A percentile compares a stretch with the other conserved stretches of the same genome.
Conservation (phyloP, 2,888 invertebrate genomes). For the Elegia similella region DNA sequence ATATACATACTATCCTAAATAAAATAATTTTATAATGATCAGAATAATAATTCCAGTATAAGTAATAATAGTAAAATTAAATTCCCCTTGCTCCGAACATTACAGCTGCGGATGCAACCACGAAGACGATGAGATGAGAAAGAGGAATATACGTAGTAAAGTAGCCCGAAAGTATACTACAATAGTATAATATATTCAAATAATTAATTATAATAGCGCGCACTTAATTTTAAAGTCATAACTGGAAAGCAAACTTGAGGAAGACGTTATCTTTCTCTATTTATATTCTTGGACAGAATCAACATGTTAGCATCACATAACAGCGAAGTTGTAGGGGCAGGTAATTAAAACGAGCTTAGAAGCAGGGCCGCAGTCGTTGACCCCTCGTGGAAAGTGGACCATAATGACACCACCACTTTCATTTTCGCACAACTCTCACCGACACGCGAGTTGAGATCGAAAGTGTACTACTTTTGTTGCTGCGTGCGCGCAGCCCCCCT, state of each 20-base stretch:
- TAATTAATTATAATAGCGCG: too few species aligned
- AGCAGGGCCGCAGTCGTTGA: conserved; percentile 62
- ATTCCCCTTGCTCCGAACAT: too few species aligned
- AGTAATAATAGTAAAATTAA: too few species aligned
- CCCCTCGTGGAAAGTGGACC: conserved; percentile 77
- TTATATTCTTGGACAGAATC: conserved; percentile 20
- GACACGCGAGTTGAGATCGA: conserved; percentile 71
- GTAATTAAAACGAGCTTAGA: conserved; percentile 60
- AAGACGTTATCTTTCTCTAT: conserved; percentile 9
- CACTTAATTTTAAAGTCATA: background rate
- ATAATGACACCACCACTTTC: conserved; percentile 82
- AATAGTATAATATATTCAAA: too few species aligned
- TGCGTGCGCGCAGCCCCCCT: conserved; percentile 70
- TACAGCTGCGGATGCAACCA: too few species aligned
- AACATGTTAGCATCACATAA: conserved; percentile 23
- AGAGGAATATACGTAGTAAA: too few species aligned
- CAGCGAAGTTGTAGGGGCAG: conserved; percentile 24
- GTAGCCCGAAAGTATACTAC: too few species aligned
- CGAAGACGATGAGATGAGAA: too few species aligned
- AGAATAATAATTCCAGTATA: too few species aligned
- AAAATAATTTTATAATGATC: too few species aligned
- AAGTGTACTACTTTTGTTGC: conserved; percentile 76
- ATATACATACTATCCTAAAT: too few species aligned
- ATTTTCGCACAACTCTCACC: conserved; percentile 83
- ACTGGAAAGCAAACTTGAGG: background rate